Evolutionary conservation across 2,113 vertebrate genomes (phyloP).

Genomic region (Cheirogaleus medius): DNA sequence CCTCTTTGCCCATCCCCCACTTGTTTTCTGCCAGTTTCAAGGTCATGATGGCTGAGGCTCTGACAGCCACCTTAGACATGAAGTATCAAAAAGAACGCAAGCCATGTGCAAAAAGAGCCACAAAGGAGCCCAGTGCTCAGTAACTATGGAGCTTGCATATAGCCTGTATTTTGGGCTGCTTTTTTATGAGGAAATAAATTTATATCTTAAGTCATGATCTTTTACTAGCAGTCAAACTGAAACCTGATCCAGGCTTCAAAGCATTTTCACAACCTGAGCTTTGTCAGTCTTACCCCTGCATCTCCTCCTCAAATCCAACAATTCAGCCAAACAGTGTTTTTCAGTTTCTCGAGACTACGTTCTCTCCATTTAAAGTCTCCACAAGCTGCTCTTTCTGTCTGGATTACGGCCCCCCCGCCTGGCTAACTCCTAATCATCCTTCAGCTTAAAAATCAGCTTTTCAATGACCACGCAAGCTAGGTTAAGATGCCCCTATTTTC

Average conservation of each 20-base stretch:
- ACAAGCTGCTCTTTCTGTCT: slow-evolving; percentile 15
- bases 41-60: not conserved
- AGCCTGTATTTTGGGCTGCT: not conserved
- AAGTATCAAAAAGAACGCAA: not conserved
- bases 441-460: not conserved
- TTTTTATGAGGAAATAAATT: slow-evolving; percentile 17
- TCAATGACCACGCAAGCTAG: not conserved
- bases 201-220: slow-evolving; percentile 25
- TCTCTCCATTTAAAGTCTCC: not conserved
- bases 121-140: not conserved
- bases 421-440: not conserved
- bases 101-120: not conserved
- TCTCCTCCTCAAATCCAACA: not conserved
- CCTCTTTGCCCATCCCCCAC: not conserved
- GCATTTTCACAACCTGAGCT: slow-evolving; percentile 14
- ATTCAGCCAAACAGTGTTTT: not conserved
- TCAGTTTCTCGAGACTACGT: not conserved
- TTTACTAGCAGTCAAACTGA: slow-evolving; percentile 20
- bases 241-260: slow-evolving; percentile 33
- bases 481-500: not conserved
- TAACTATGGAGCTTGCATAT: not conserved
- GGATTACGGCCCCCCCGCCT: too few species aligned
- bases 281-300: not conserved
- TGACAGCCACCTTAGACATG: not conserved
- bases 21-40: slow-evolving; percentile 1